Evolutionary conservation across 2,888 invertebrate genomes (phyloP), one percentile per base, ranked within the genome.

Genomic region (Harmothoe impar): DNA sequence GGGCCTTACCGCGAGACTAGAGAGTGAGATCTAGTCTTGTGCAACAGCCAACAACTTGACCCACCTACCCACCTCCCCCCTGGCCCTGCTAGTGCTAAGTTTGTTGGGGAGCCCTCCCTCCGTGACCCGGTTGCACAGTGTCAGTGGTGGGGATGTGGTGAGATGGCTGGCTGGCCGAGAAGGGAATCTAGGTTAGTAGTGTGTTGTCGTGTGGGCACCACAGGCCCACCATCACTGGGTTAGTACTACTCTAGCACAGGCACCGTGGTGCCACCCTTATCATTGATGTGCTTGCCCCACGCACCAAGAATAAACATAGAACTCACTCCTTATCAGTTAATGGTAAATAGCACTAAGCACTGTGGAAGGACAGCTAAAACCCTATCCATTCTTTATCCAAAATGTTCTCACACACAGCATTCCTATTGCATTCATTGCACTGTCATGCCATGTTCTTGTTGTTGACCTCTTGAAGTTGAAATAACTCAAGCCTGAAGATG

Each of bases 171-270:
- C 62, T n/a, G 62, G 62, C 62, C 23, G 62, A n/a, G 43, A 43
- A 43, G 43, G n/a, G 62, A 62, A 62, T 62, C 62, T 62, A 62
- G 62, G 62, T 62, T 62, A 62, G 62, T 62, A 62, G 62, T 62
- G 62, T 62, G 62, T 62, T 62, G 62, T 62, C 62, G 62, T 62
- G 62, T 62, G 20, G 62, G 62, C 23, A 62, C 62, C 62, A n/a
- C n/a, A 5, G 10, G 5, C 3, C 5, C 5, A 3, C 43, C 62
- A n/a, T 1, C 62, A 62, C 62, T 62, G n/a, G n/a, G n/a, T n/a
- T n/a, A n/a, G n/a, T n/a, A n/a, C n/a, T n/a, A n/a, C n/a, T n/a
- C 15, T n/a, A 62, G 62, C 23, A 62, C 62, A n/a, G n/a, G 62
- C 62, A n/a, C 62, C 43, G 43, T 43, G 43, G 43, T 43, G 43